Evolutionary conservation across 2,797 vertebrate species (phyloP).

Genomic region (Mus minutoides): DNA sequence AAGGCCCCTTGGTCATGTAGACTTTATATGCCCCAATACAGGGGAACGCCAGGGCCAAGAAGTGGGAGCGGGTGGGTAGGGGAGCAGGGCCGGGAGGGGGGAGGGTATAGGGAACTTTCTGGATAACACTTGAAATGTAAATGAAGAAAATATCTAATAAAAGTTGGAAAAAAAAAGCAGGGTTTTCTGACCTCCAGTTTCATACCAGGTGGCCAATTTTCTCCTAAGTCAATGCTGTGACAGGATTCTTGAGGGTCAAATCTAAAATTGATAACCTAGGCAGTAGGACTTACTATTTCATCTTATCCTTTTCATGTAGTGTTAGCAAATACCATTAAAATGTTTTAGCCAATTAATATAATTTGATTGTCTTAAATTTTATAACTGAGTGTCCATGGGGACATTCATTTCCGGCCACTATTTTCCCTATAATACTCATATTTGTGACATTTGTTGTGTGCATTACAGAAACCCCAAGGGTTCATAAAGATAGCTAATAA

Average conservation of each 20-base stretch:
- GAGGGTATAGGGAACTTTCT: too few relatives aligned
- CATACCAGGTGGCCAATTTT: not conserved
- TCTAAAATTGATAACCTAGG: not conserved
- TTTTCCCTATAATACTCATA: not conserved
- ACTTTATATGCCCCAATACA: too few relatives aligned
- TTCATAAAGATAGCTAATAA: not conserved
- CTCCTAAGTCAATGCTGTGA: not conserved
- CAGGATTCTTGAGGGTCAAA: not conserved
- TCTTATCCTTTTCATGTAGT: not conserved
- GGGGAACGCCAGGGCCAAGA: too few relatives aligned
- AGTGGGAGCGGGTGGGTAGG: too few relatives aligned
- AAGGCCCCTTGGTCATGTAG: too few relatives aligned
- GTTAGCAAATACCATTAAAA: not conserved
- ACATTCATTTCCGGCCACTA: not conserved
- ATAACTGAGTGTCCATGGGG: not conserved
- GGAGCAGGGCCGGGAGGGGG: too few relatives aligned
- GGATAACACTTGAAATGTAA: too few relatives aligned
- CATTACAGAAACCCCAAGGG: not conserved
- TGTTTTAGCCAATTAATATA: not conserved
- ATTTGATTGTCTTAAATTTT: conserved; percentile 28
- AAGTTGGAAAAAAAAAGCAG: too few relatives aligned
- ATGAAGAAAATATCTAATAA: too few relatives aligned
- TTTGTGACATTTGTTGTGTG: not conserved
- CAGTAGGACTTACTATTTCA: not conserved
- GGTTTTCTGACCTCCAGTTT: conserved; percentile 15